Base-by-base conservation (phyloP, 2,797 vertebrate genomes). In the Sebastes cheni region DNA sequence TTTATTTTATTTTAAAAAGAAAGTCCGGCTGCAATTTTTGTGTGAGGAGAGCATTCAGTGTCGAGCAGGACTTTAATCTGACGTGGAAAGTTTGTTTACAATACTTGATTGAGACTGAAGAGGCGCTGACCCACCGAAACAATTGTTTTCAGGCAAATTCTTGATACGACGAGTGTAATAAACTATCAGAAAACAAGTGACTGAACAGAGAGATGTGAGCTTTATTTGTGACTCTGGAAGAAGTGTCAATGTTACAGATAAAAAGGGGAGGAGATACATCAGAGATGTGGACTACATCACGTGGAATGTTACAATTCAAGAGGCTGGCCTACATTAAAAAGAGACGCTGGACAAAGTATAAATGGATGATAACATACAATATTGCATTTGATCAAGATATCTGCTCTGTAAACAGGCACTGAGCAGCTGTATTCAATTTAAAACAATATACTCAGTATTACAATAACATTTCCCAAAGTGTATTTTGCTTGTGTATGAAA, bases 241-340 rank as follows among this genome's bases (percentile, higher is more conserved):
- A 90, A 89, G 72, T 74, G 67, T 88, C 77, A 70, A 72, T 75
- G 83, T 86, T 87, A 91, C 86, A 90, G 87, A 89, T 89, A 90
- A 93, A 91, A 90, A 68, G 36, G 50, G 73, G 39, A 65, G 27
- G 62, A 77, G 39, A 80, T 81, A 91, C 84, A 77, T 23, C 36
- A 55, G 71, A 88, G 75, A 91, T 81, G 76, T 67, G 23, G 69
- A 91, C 85, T 79, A 90, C 84, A 78, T 80, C 78, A 55, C 77
- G 80, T 94, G 93, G 94, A 95, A 95, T 95, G 94, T 94, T 79
- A 92, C 78, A 89, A 79, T 91, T 93, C 75, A 84, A 86, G 85
- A 84, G 89, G 84, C 82, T 76, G 82, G 82, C 71, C 85, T 80
- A 29, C 81, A 86, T 86, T 60, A 73, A 80, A 86, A 90, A 80